Conservation (phyloP, 2,797 vertebrate species). For the Calcarius lapponicus region DNA sequence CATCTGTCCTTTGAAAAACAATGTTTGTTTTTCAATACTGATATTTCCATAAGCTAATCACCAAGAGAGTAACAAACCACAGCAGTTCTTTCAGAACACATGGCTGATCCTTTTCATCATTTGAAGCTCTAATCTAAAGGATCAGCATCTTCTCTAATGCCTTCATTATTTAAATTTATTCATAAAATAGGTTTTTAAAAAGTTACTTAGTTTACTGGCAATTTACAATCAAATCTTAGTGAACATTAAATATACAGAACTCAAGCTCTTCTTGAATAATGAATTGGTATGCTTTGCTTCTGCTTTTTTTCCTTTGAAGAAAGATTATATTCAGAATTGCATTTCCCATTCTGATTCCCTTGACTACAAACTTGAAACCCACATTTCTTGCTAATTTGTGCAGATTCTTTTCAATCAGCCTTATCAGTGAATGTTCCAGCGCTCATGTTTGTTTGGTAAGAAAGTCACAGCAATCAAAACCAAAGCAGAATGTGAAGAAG, state of each 20-base stretch:
- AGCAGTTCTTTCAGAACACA: background rate
- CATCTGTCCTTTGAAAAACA: background rate
- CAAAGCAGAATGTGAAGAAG: background rate
- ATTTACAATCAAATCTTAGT: background rate
- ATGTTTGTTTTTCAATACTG: background rate
- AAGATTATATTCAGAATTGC: background rate
- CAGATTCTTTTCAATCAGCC: background rate
- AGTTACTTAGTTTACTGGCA: background rate
- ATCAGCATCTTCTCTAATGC: background rate
- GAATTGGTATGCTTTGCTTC: background rate
- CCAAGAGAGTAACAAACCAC: background rate
- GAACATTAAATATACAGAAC: background rate
- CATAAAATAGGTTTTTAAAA: background rate
- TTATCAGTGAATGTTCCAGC: background rate
- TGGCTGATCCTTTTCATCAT: background rate
- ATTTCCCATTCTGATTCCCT: background rate
- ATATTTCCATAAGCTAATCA: background rate
- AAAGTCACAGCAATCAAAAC: background rate
- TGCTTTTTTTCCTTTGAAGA: background rate
- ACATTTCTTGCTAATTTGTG: background rate
- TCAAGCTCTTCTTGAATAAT: background rate
- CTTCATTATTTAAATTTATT: slow-evolving; percentile 49
- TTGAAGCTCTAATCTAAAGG: background rate
- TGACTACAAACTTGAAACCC: background rate
- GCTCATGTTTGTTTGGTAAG: background rate